Evolutionary conservation across 2,888 invertebrate genomes (phyloP), one percentile per base, ranked within the genome.

Genomic region (Willowsia nigromaculata): DNA sequence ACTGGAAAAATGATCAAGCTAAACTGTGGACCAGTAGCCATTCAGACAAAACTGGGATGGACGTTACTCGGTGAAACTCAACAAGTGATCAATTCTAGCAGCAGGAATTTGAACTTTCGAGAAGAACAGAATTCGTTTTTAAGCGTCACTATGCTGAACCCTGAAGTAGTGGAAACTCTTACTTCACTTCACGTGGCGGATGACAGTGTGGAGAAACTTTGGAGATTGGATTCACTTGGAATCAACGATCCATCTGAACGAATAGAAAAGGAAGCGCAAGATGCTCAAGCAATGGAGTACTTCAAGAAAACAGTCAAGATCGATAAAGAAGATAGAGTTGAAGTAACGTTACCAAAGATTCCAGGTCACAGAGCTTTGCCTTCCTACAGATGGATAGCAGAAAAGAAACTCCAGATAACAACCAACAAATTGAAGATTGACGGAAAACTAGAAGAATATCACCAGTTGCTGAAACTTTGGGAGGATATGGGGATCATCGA

Each of bases 261-360:
- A n/a, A 68, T 74, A 18, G 71, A 92, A 11, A 91, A 89, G 76
- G 22, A 80, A 22, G 89, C 85, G 6, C 0, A 71, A 18, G 80
- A 85, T 13, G 62, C 47, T 25, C 47, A 30, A 11, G 56, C 86
- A 13, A 53, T 62, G n/a, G 25, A 47, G 0, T 83, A 90, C 40
- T 90, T 90, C 25, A 11, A 18, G 1, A 18, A 93, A 37, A 94
- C 93, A 0, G 92, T 93, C 1, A 76, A 7, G 0, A 71, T 92
- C 0, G 92, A 93, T 40, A 62, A 90, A 1, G 91, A 93, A 13
- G 93, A 93, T 5, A 90, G 93, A 0, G 94, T 93, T 89, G 93
- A 93, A 84, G 93, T 93, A 0, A 62, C 85, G 27, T 89, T 93
- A n/a, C 93, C 93, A 13, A 93, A 93, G 93, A 90, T 92, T 22